Evolutionary conservation across 1,140 invertebrate species (phyloP), one percentile per base, ranked within the genome.

Genomic region (Cydia pomonella): DNA sequence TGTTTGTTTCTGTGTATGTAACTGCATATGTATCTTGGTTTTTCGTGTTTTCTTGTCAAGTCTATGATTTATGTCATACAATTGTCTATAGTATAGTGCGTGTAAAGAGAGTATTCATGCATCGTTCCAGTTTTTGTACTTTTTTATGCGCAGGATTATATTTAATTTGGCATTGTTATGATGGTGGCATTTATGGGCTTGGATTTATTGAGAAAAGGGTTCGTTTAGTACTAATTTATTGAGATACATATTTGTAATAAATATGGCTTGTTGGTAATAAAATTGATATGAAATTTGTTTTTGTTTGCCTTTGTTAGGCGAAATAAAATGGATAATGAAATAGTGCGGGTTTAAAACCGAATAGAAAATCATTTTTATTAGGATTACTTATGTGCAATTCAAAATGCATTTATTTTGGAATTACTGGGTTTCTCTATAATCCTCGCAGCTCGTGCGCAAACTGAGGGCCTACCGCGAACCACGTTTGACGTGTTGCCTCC

Each of bases 81-180:
- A 91, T 92, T 90, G 89, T 91, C 89, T 92, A 91, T 92, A 90
- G 81, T 79, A 79, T 79, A 85, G 86, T 87, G 89, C 87, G 84
- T 91, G 87, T 90, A 89, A 89, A 92, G 84, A 89, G 84, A 87
- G 85, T 89, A 84, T 86, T 87, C 86, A 59, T 81, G 85, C 87
- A 84, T 82, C 76, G 79, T 79, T 73, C 76, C 73, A 77, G 79
- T 85, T 87, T 88, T 86, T 85, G 83, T 87, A 81, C 78, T 84
- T 87, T 84, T 84, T 87, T 86, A 85, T 82, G 86, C 85, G 80
- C 82, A 85, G 85, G 84, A 87, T 85, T 85, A 87, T 83, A 85
- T 91, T 90, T 90, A 89, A 92, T 91, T 90, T 89, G 83, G 81
- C 77, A 91, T 91, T 90, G 87, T 90, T 77, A 63, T 81, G 76